phyloP scores from a whole-genome alignment of 2,113 vertebrate species.

The Ameiurus melas region DNA sequence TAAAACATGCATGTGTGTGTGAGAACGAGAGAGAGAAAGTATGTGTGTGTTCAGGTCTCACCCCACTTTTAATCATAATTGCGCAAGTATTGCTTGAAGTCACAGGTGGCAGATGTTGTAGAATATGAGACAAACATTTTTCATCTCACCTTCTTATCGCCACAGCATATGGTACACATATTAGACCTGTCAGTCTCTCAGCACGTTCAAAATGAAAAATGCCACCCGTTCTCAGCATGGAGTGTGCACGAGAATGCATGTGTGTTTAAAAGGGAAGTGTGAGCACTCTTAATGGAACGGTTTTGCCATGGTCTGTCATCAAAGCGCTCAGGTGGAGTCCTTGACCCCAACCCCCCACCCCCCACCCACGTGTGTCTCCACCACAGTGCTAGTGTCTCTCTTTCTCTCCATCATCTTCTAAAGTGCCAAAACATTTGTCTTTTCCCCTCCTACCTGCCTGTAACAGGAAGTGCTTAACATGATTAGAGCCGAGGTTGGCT shows the following conservation, averaged over 20 bases:
- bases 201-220: conserved; percentile 46
- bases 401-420: neutral
- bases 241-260: neutral
- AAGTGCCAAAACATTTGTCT: conserved; percentile 40
- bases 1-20: neutral
- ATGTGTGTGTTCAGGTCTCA: neutral
- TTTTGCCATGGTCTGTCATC: conserved; percentile 31
- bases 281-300: conserved; percentile 18
- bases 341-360: neutral
- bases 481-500: conserved; percentile 19
- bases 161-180: conserved; percentile 9
- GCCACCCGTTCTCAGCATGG: neutral
- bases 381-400: neutral
- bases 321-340: conserved; percentile 44
- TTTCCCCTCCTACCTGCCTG: conserved; percentile 30
- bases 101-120: neutral
- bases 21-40: neutral
- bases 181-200: conserved; percentile 30
- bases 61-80: neutral
- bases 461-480: conserved; percentile 43
- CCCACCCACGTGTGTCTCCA: neutral
- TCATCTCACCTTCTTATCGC: conserved; percentile 9
- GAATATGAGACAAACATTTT: conserved; percentile 21
- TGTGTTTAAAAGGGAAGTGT: conserved; percentile 25
- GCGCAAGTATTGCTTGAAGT: neutral